These are phyloP conservation scores for Miniopterus natalensis DNA, from an alignment of 2,113 vertebrate species.

Conservation along the genomic window DNA sequence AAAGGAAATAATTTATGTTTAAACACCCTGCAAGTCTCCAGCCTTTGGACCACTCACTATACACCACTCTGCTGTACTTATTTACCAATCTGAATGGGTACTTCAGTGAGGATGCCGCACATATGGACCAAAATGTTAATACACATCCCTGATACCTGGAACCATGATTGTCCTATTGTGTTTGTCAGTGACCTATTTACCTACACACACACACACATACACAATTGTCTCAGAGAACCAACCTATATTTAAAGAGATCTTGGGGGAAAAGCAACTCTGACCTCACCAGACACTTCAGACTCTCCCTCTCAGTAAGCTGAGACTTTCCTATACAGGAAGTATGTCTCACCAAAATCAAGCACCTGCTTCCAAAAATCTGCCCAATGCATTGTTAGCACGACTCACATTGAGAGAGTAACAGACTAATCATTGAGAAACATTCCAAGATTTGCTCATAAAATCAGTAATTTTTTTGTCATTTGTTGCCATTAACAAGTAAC, in stretches of 20 bases:
- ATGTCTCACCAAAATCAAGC: not conserved
- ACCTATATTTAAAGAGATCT: not conserved
- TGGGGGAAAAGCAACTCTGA: not conserved
- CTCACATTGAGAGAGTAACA: conserved; percentile 78
- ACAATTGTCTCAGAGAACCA: not conserved
- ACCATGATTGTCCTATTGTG: not conserved
- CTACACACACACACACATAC: not conserved
- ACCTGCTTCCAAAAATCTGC: not conserved
- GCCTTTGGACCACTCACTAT: not conserved
- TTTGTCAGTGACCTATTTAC: not conserved
- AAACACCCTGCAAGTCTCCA: not conserved
- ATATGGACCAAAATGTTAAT: not conserved
- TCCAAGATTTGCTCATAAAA: conserved; percentile 89
- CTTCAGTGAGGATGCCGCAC: not conserved
- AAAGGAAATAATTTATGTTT: not conserved
- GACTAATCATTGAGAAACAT: conserved; percentile 85
- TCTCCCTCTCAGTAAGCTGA: not conserved
- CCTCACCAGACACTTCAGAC: not conserved
- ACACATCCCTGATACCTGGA: not conserved
- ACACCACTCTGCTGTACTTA: not conserved
- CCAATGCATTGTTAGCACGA: not conserved
- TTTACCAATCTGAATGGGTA: not conserved
- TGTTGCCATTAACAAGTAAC: conserved; percentile 92
- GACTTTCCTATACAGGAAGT: not conserved
- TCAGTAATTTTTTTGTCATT: conserved; percentile 88